Base-by-base conservation (phyloP, 2,113 vertebrate genomes). In the Tretioscincus oriximinensis region DNA sequence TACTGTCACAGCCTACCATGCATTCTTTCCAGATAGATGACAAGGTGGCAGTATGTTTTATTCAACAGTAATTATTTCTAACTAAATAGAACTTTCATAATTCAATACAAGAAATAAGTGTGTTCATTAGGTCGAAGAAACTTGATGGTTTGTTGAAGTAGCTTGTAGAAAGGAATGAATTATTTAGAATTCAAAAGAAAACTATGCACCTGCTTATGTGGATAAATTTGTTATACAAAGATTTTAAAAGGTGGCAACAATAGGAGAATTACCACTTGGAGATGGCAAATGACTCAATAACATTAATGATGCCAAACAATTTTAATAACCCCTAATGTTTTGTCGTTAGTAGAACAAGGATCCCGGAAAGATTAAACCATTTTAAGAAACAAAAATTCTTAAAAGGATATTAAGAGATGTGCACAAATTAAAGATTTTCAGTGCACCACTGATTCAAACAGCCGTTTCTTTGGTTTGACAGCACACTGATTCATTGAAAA, bases 41-140 rank as follows among this genome's bases (percentile, higher is more conserved):
- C 41, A 89, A 79, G 31, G 63, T 24, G 1, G 58, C 6, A 9
- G 9, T 16, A 82, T 85, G 45, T 66, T 83, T 81, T 31, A 20
- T 72, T 87, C 76, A 81, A 78, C 22, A 86, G 29, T n/a, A 80
- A 24, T 6, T 72, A 29, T 81, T 87, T 70, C 18, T 58, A 78
- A 8, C 26, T 82, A 79, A 89, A 66, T 51, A n/a, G 41, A 31
- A 16, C 60, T 70, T 82, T 51, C 26, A 69, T 71, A 73, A 63
- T 66, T 87, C 51, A 75, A 45, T 47, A 78, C 1, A 41, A 67
- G 0, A 14, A 60, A 67, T 84, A 66, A 41, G 5, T 29, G 22
- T 79, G 66, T 77, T 78, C 9, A 80, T 76, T 73, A 65, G n/a
- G 22, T 9, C 0, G 54, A 80, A 77, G 84, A 45, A 20, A 49